Evolutionary conservation across 1,140 invertebrate genomes (phyloP), one percentile per base, ranked within the genome.

Genomic region (Drosophila ambigua): DNA sequence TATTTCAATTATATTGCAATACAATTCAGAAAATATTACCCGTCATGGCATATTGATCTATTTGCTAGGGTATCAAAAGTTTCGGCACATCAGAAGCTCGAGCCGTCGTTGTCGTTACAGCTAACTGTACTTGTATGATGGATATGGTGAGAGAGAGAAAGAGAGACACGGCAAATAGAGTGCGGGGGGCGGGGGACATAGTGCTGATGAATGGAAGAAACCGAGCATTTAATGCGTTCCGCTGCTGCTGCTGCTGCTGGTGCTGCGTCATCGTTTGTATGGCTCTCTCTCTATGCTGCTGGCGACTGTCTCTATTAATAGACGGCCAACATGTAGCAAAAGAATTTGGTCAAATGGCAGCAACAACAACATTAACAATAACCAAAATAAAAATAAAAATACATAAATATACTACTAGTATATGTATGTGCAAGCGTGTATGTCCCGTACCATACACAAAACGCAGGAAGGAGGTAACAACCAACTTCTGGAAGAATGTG

Each of bases 291-390:
- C 62, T 69, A 24, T 57, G 63, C 39, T 72, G 55, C 57, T 73
- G 71, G 71, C 63, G 72, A 75, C 63, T 43, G 68, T 82, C 79
- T 81, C 79, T 81, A 81, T 78, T 74, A 81, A 83, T 81, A 81
- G 79, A 50, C 54, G 64, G 62, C 63, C 69, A 81, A 79, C 60
- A 83, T 78, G 68, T 62, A 58, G 69, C 72, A 35, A 53, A 80
- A 79, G 78, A 76, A 80, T 80, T 79, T 79, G 64, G 77, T 75
- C 64, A 79, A 79, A 80, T 68, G 71, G 66, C 72, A 75, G 62
- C 72, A 79, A 54, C 72, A 61, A 48, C 49, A 69, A 26, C 64
- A 66, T 39, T 35, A 58, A 5, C 26, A 75, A 66, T 28, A 50
- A 75, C 60, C 45, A 74, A 57, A 72, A 67, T 61, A 66, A 74